Percentiles rank a stretch among this genome's conserved stretches.
Conservation (phyloP, 2,888 invertebrate species). For the Halictus ligatus region DNA sequence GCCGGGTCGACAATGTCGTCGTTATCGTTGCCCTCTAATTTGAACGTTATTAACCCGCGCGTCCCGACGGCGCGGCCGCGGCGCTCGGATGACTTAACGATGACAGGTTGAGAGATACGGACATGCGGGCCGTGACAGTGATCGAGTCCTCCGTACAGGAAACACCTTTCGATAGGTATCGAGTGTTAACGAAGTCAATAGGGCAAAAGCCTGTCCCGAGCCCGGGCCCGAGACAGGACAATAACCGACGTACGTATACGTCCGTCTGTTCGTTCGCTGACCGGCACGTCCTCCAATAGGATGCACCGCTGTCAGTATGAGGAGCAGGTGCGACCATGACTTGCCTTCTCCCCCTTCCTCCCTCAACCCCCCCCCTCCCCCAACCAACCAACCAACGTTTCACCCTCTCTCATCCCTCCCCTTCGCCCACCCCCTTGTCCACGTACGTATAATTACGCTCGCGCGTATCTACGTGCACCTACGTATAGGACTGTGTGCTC, state of each 20-base stretch:
- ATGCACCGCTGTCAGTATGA: slow-evolving; percentile 73
- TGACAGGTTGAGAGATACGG: slow-evolving; percentile 36
- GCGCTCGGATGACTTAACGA: slow-evolving; percentile 38
- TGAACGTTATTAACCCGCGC: slow-evolving; percentile 55
- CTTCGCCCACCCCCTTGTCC: slow-evolving; percentile 34
- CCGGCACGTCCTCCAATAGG: slow-evolving; percentile 72
- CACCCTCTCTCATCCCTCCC: not conserved
- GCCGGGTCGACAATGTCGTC: slow-evolving; percentile 48
- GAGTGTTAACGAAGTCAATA: slow-evolving; percentile 75
- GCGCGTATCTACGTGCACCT: slow-evolving; percentile 52
- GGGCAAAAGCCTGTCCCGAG: slow-evolving; percentile 60
- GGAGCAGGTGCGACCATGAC: slow-evolving; percentile 81
- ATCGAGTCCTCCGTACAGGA: slow-evolving; percentile 61
- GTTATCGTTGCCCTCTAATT: slow-evolving; percentile 53
- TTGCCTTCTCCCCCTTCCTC: slow-evolving; percentile 69
- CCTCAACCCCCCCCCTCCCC: too few species aligned
- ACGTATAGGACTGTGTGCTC: slow-evolving; percentile 32
- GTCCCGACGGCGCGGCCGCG: slow-evolving; percentile 13
- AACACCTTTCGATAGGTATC: slow-evolving; percentile 67
- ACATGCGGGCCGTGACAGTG: slow-evolving; percentile 52
- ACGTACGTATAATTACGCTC: slow-evolving; percentile 71
- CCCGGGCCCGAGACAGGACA: slow-evolving; percentile 67
- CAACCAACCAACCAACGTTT: not conserved
- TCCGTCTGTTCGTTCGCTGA: slow-evolving; percentile 70
- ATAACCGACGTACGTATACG: slow-evolving; percentile 69